Evolutionary conservation across 2,888 invertebrate genomes (phyloP), one percentile per base, ranked within the genome.

Genomic region (Ecliptopera silaceata): DNA sequence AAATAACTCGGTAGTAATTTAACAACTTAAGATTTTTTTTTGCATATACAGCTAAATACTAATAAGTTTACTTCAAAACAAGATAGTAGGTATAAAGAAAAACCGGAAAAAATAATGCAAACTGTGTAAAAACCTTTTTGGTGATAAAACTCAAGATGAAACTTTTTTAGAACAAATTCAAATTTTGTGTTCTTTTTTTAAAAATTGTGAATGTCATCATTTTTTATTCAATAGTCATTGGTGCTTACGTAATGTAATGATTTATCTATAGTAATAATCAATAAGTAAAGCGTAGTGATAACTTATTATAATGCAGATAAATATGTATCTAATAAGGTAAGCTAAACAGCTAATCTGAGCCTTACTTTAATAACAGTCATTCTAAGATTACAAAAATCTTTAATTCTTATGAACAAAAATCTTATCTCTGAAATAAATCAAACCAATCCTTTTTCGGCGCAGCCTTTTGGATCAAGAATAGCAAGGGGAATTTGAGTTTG

Each of bases 401-500:
- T n/a, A n/a, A n/a, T n/a, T n/a, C n/a, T n/a, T n/a, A n/a, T n/a
- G n/a, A n/a, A n/a, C n/a, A n/a, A n/a, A 32, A 46, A 47, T 26
- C 26, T 4, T 47, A 51, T 42, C 32, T 29, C 51, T 11, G 38
- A 56, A 50, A 53, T 57, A 52, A 52, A 46, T 26, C n/a, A 22
- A 22, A 13, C n/a, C 48, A 26, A 26, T 26, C 26, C 10, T 29
- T 54, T 46, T 48, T 42, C 43, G 17, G 22, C 42, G 10, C 36
- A 32, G 43, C 36, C 41, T 34, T 54, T 59, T 15, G 43, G 49
- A 39, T 47, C 50, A 52, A 49, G 51, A 60, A 61, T 50, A 51
- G 48, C 60, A 55, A 54, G 49, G 48, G n/a, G 54, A 60, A 47
- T 48, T 61, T 48, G 56, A 61, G 54, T 59, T 60, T 58, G 59